Conservation (phyloP, 1,140 invertebrate genomes). For the Hylaeus anthracinus region DNA sequence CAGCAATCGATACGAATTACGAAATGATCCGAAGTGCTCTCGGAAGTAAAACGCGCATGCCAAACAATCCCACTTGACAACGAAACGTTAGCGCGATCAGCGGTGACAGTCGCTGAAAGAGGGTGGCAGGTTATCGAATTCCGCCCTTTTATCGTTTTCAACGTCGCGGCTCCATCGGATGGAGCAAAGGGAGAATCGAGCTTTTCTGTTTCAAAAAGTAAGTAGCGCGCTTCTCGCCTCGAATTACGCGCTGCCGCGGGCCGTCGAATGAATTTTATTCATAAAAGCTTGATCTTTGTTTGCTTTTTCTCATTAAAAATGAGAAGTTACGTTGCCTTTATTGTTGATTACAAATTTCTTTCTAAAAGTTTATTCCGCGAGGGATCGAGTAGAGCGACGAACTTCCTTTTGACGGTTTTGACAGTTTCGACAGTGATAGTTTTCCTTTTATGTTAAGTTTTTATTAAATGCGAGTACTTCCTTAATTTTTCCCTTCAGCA, state of each 20-base stretch:
- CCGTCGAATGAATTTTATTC: not conserved
- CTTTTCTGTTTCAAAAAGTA: slow-evolving; percentile 11
- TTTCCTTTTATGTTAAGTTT: no score
- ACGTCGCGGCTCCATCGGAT: not conserved
- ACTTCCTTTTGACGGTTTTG: no score
- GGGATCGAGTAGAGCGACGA: no score
- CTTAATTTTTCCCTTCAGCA: no score
- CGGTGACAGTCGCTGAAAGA: not conserved
- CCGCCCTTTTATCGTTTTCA: not conserved
- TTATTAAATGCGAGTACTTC: no score
- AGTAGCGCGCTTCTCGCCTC: slow-evolving; percentile 8
- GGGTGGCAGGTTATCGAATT: slow-evolving; percentile 25
- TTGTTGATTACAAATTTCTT: no score
- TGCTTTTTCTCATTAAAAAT: no score
- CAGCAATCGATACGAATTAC: not conserved
- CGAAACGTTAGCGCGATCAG: slow-evolving; percentile 12
- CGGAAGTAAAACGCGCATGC: slow-evolving; percentile 30
- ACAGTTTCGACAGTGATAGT: no score
- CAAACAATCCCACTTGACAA: slow-evolving; percentile 41
- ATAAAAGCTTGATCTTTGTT: no score
- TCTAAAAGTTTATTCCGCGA: no score
- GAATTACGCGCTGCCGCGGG: not conserved
- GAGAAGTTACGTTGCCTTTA: no score
- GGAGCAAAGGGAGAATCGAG: not conserved
- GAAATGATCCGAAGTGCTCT: not conserved